These are phyloP conservation scores for Acanthosepion lycidas DNA, from an alignment of 2,888 invertebrate species.

Conservation along the genomic window DNA sequence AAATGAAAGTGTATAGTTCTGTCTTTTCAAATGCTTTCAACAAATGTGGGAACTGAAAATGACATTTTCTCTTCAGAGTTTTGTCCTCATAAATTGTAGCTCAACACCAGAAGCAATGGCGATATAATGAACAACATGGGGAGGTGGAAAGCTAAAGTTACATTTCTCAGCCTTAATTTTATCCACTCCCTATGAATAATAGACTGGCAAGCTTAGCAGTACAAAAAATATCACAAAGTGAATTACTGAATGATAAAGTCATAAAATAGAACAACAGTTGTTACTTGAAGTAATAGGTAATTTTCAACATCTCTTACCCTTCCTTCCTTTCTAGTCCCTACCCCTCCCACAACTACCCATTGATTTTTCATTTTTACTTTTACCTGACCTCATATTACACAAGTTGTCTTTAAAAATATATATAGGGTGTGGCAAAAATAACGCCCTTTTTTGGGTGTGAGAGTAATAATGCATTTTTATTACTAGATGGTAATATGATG, in stretches of 20 bases:
- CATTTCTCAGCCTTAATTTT: background rate
- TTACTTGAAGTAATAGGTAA: too few relatives aligned
- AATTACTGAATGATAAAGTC: conserved; percentile 15
- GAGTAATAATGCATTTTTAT: too few relatives aligned
- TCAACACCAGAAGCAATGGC: background rate
- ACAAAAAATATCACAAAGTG: background rate
- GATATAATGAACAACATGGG: background rate
- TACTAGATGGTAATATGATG: too few relatives aligned
- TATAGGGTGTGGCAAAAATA: too few relatives aligned
- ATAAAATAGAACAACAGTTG: background rate
- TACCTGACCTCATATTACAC: too few relatives aligned
- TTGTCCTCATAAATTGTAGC: background rate
- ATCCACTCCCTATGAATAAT: background rate
- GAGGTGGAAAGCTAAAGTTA: background rate
- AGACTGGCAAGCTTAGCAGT: background rate
- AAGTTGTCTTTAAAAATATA: too few relatives aligned
- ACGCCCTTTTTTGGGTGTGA: too few relatives aligned
- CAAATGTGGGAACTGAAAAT: background rate
- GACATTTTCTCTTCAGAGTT: background rate
- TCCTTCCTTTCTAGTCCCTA: too few relatives aligned
- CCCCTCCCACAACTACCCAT: too few relatives aligned
- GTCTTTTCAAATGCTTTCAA: background rate
- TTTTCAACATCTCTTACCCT: too few relatives aligned
- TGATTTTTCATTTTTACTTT: too few relatives aligned
- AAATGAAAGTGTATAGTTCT: background rate